Percentiles rank a stretch among this genome's conserved stretches.
These are phyloP conservation scores for Bujurquina vittata DNA, from an alignment of 2,113 vertebrate species.

Conservation along the genomic window DNA sequence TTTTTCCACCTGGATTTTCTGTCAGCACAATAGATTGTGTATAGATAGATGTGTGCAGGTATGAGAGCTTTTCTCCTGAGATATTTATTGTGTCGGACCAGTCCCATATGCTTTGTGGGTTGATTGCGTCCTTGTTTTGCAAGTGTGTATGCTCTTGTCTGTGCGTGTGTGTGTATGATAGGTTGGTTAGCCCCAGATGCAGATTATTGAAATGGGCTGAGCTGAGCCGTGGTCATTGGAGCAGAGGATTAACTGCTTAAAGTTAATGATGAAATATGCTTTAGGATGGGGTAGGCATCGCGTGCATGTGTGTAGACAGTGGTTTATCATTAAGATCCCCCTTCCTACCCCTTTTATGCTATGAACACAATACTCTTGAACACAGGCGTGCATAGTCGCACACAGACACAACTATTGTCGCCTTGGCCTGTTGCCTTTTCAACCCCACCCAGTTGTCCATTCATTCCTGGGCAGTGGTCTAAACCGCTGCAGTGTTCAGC, in stretches of 20 bases:
- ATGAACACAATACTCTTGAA: slow-evolving; percentile 39
- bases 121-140: slow-evolving; percentile 58
- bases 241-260: slow-evolving; percentile 85
- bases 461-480: slow-evolving; percentile 36
- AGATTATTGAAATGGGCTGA: slow-evolving; percentile 82
- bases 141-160: slow-evolving; percentile 1
- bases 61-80: slow-evolving; percentile 38
- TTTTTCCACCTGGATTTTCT: slow-evolving; percentile 10
- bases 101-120: slow-evolving; percentile 62
- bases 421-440: slow-evolving; percentile 24
- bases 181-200: slow-evolving; percentile 74
- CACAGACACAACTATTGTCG: slow-evolving; percentile 24
- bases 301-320: slow-evolving; percentile 33
- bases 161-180: slow-evolving; percentile 31
- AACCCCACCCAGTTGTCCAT: slow-evolving; percentile 32
- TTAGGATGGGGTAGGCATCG: slow-evolving; percentile 50
- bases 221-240: slow-evolving; percentile 77
- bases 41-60: slow-evolving; percentile 24
- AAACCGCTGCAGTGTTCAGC: slow-evolving; percentile 37
- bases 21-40: slow-evolving; percentile 28
- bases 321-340: slow-evolving; percentile 37
- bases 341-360: slow-evolving; percentile 9
- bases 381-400: slow-evolving; percentile 13
- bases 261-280: slow-evolving; percentile 85
- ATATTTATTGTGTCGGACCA: slow-evolving; percentile 62